Evolutionary conservation across 2,888 invertebrate genomes (phyloP), one percentile per base, ranked within the genome.

Genomic region (Anoplius nigerrimus): DNA sequence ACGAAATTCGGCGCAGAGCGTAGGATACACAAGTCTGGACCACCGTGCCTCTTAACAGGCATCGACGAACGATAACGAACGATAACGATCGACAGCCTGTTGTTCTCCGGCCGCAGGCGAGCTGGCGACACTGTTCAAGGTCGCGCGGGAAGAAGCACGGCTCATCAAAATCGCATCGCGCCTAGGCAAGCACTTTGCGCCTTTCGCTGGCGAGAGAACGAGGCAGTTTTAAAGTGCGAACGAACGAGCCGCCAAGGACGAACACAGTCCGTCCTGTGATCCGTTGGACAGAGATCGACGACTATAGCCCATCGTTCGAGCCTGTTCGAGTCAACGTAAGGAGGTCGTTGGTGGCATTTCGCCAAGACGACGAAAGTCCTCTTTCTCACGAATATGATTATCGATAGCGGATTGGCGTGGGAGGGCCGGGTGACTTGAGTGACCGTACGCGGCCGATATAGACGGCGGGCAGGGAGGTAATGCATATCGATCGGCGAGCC

Each of bases 401-500:
- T 18, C 43, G 34, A 2, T 34, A 8, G 48, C n/a, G 48, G 3
- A 21, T 6, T 2, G 24, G 34, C 24, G 18, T n/a, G 13, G 18
- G 24, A 51, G 21, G 20, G 46, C 21, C 4, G 34, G 34, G 34
- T 34, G 34, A 6, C 8, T 34, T 34, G 11, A 34, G 34, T 34
- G 34, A 18, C 18, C 48, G 48, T 27, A 27, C 20, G 20, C 43
- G 22, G 22, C 13, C 24, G n/a, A 24, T 58, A 64, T 54, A 55
- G n/a, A 53, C 56, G 51, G 52, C 20, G 18, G 53, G 58, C 53
- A 57, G 27, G 13, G n/a, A n/a, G n/a, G 64, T 61, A 75, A 72
- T 64, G 21, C 54, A 45, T 72, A 77, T 77, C 66, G 75, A 79
- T 78, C 71, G 71, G 69, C 66, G 57, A 53, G 60, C n/a, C n/a